A percentile compares a stretch with the other conserved stretches of the same genome.
Evolutionary conservation across 2,113 vertebrate species (phyloP).

Genomic region (Ammodytes dubius): DNA sequence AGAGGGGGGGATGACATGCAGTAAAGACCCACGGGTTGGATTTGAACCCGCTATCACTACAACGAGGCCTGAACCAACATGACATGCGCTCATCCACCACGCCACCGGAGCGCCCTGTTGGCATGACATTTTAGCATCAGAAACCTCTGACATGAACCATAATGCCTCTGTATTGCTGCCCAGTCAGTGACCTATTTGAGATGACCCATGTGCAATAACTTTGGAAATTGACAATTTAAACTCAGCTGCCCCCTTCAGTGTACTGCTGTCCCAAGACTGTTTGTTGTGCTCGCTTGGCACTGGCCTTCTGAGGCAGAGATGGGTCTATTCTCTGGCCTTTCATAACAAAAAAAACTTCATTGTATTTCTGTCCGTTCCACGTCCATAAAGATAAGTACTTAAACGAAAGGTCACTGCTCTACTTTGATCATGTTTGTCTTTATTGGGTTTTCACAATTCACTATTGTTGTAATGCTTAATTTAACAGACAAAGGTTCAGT

Average conservation of each 20-base stretch:
- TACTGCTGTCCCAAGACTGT: neutral
- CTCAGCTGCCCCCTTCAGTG: neutral
- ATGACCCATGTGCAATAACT: slow-evolving; percentile 30
- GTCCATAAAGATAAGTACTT: slow-evolving; percentile 33
- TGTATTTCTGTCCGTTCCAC: neutral
- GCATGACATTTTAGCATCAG: slow-evolving; percentile 30
- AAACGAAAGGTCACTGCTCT: slow-evolving; percentile 42
- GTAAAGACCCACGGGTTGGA: too few relatives aligned
- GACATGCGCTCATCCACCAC: neutral
- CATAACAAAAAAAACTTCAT: neutral
- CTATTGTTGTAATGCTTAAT: slow-evolving; percentile 23
- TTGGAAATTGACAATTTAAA: slow-evolving; percentile 23
- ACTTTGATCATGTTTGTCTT: slow-evolving; percentile 6
- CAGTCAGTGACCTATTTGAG: slow-evolving; percentile 23
- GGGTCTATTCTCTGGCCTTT: slow-evolving; percentile 23
- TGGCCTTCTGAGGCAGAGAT: neutral
- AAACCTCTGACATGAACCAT: slow-evolving; percentile 15
- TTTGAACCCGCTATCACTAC: too few relatives aligned
- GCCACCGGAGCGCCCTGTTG: neutral
- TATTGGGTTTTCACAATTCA: slow-evolving; percentile 15
- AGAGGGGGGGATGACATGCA: too few relatives aligned
- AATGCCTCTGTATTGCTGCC: slow-evolving; percentile 13
- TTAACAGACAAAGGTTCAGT: slow-evolving; percentile 15
- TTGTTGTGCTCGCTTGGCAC: neutral
- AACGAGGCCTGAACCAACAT: too few relatives aligned